phyloP scores from a whole-genome alignment of 2,797 vertebrate species.

The Telmatherina bonti region DNA sequence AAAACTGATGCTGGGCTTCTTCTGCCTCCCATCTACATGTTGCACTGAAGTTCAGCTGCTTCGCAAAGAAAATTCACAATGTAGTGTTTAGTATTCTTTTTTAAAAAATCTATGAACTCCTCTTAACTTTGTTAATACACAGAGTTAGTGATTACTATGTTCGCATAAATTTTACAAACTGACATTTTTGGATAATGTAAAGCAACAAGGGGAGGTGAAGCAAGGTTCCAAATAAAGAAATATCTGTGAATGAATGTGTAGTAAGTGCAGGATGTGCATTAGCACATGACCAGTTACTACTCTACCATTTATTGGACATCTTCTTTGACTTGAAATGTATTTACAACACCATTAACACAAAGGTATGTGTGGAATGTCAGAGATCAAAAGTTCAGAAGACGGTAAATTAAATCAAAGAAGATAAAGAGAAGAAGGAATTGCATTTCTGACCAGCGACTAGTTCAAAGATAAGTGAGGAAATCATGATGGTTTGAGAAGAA shows the following conservation, averaged over 20 bases:
- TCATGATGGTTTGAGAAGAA: background rate
- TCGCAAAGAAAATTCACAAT: too few relatives aligned
- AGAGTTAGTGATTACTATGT: too few relatives aligned
- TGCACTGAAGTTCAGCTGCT: too few relatives aligned
- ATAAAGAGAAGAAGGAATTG: background rate
- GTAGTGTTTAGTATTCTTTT: too few relatives aligned
- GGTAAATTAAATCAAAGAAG: slow-evolving; percentile 1
- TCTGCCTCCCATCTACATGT: too few relatives aligned
- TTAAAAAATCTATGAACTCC: too few relatives aligned
- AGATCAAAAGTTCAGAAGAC: background rate
- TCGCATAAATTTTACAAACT: background rate
- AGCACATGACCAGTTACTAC: too few relatives aligned
- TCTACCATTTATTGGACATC: background rate
- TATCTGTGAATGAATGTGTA: background rate
- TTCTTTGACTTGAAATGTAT: background rate
- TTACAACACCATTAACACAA: background rate
- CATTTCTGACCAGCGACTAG: background rate
- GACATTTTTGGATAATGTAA: too few relatives aligned
- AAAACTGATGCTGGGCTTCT: background rate
- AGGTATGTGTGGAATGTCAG: background rate
- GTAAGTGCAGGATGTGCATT: too few relatives aligned
- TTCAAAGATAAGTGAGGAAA: slow-evolving; percentile 1
- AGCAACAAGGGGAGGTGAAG: background rate
- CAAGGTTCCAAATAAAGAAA: too few relatives aligned
- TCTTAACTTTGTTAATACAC: too few relatives aligned